Evolutionary conservation across 2,113 vertebrate genomes (phyloP).

Genomic region (Zapornia atra): DNA sequence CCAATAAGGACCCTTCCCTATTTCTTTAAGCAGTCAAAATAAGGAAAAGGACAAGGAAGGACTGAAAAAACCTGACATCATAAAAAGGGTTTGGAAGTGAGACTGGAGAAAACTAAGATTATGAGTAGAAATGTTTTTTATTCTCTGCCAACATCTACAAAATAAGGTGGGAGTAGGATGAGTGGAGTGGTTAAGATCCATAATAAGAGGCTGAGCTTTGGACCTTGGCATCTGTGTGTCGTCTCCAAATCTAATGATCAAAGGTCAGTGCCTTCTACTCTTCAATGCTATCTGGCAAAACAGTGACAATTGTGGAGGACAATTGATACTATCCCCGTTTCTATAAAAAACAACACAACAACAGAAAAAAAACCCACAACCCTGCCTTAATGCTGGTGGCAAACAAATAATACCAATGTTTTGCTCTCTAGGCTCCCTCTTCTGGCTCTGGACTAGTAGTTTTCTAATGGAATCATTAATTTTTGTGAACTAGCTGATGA

Average conservation of each 20-base stretch:
- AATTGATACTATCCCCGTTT: background rate
- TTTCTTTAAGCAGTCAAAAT: background rate
- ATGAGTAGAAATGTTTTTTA: background rate
- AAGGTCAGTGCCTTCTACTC: background rate
- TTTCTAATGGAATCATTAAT: background rate
- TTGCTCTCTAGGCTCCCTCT: slow-evolving; percentile 64
- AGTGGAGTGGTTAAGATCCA: background rate
- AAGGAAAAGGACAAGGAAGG: background rate
- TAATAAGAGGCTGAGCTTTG: background rate
- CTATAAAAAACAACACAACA: background rate
- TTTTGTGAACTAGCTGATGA: background rate
- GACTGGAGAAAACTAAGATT: background rate
- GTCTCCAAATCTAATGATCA: background rate
- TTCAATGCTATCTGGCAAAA: background rate
- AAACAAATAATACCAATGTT: background rate
- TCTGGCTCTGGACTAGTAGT: slow-evolving; percentile 50
- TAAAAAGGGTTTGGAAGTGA: background rate
- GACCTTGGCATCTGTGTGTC: background rate
- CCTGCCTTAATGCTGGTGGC: background rate
- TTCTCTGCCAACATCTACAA: background rate
- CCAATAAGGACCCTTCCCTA: background rate
- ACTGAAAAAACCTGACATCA: fast-evolving
- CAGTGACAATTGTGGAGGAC: background rate
- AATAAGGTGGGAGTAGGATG: background rate
- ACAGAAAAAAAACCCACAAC: background rate